These are phyloP conservation scores for Centropus bengalensis DNA, from an alignment of 2,113 vertebrate species.

Conservation along the genomic window DNA sequence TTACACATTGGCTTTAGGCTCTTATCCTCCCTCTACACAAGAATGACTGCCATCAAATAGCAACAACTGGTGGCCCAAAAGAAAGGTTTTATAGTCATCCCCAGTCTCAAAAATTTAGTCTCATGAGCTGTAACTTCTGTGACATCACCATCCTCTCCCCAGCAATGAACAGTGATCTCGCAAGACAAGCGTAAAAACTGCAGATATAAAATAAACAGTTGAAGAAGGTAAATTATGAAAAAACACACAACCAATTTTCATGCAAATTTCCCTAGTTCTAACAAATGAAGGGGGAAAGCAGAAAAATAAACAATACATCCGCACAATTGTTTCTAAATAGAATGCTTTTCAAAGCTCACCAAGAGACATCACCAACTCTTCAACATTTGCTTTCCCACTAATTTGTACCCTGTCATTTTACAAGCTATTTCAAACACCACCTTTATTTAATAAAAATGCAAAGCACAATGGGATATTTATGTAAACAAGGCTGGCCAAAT, in stretches of 20 bases:
- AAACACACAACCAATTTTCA: constrained; percentile 19
- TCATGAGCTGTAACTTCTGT: neutral
- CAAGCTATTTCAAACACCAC: constrained; percentile 51
- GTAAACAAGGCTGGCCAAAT: constrained; percentile 50
- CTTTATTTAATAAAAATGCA: constrained; percentile 63
- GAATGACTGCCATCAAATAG: neutral
- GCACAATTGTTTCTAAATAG: constrained; percentile 28
- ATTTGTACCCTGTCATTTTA: constrained; percentile 63
- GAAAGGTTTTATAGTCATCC: neutral
- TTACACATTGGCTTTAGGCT: neutral
- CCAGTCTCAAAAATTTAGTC: neutral
- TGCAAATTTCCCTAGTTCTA: constrained; percentile 30
- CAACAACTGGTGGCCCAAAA: neutral
- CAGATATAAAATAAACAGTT: neutral
- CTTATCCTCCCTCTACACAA: neutral
- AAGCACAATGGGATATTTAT: constrained; percentile 55
- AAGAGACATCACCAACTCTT: constrained; percentile 27
- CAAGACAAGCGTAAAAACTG: neutral
- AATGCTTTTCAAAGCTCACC: constrained; percentile 51
- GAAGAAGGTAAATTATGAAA: neutral
- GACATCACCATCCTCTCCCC: neutral
- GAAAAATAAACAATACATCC: constrained; percentile 35
- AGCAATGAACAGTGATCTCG: neutral
- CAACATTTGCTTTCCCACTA: constrained; percentile 33
- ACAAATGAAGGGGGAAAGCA: constrained; percentile 1